Base-by-base conservation (phyloP, 37 sponge, comb jelly and placozoan species). In the Amphimedon queenslandica region DNA sequence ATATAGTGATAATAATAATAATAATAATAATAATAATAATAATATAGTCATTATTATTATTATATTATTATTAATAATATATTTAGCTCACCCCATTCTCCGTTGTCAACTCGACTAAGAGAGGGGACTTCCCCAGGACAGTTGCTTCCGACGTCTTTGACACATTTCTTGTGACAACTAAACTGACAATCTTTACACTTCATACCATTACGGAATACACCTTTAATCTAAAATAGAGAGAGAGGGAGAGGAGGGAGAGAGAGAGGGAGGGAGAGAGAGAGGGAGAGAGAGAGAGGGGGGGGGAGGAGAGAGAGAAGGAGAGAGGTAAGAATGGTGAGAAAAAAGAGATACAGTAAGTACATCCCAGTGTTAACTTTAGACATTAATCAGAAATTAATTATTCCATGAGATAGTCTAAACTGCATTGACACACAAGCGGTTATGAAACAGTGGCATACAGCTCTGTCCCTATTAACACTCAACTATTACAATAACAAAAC, bases 101-200 rank as follows among this genome's bases (percentile, higher is more conserved):
- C 83, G 42, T 74, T 82, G 70, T 82, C 83, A 32, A 75, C 71
- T 3, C 83, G 43, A 43, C 70, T 82, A 23, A 82, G 56, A n/a
- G 77, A 78, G n/a, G 85, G 79, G 61, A 85, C 78, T 66, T 95
- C 96, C 27, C 96, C 92, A 40, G 71, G 80, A 74, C 96, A 95
- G 64, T 91, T 88, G 29, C 73, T 80, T 3, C 86, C 86, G 2
- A 88, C 65, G 24, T 95, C 81, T 68, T 88, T 91, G 27, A 76
- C 73, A 78, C 96, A 95, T 42, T 77, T 72, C 60, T 82, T 87
- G 71, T 95, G 96, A 23, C 83, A 82, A 71, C 64, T 79, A 57
- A 84, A 75, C 58, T 84, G 81, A 69, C 96, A 95, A 43, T 95
- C 96, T 53, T 89, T 89, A 57, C 93, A 92, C 61, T 79, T 82